Base-by-base conservation (phyloP, 1,140 invertebrate genomes). In the Pogonomyrmex barbatus region DNA sequence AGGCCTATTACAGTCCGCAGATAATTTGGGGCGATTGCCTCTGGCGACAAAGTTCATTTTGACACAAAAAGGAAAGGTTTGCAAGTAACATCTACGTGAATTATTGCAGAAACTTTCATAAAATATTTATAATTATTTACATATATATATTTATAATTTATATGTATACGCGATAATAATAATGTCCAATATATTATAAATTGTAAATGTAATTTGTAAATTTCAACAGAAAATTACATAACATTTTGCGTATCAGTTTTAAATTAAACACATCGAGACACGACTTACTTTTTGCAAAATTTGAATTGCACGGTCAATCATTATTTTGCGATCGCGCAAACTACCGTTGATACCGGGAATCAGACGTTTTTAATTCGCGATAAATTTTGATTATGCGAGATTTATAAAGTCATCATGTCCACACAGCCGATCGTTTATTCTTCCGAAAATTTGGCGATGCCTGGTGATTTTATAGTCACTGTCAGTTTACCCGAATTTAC, bases 351-450 rank as follows among this genome's bases (percentile, higher is more conserved):
- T 93, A 93, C 92, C 90, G 84, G 63, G 58, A 86, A 73, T 67
- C 86, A 82, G 78, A 45, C 63, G 83, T 87, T 91, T 89, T 93
- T 92, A 92, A 93, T 93, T 86, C 87, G 85, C 90, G 91, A 92
- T 93, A 93, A 93, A 93, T 93, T 92, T 91, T 90, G 89, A 91
- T 93, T 89, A 89, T 91, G 86, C 84, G 83, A 93, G 92, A 93
- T 93, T 93, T 93, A 92, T 91, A 85, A 91, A 92, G 86, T 92
- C 88, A 58, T 52, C 36, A 47, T 65, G 58, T 58, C 10, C 33
- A 14, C 4, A 50, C 4, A 33, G 9, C 10, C 24, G 75, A 60
- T 76, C 50, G 71, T 50, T 81, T 58, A 75, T 89, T 52, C 58
- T 86, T 88, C 65, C 79, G 79, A 67, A 89, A 88, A 85, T 87